phyloP scores from a whole-genome alignment of 2,797 vertebrate species.

The Muraenolepis orangiensis region DNA sequence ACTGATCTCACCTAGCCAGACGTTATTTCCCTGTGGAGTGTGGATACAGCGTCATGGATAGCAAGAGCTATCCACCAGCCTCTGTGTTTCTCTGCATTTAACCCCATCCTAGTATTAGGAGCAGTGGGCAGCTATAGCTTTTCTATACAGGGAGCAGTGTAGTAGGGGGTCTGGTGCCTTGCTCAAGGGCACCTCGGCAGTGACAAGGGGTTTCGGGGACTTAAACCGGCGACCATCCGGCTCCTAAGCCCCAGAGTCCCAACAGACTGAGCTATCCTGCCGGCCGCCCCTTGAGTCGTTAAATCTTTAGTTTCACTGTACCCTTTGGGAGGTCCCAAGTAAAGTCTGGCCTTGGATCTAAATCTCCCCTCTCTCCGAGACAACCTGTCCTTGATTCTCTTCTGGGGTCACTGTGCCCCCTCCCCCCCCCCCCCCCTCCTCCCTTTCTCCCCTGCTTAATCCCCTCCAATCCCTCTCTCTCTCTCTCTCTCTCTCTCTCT shows the following conservation, averaged over 20 bases:
- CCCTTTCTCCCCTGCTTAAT: background rate
- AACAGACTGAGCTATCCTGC: too few relatives aligned
- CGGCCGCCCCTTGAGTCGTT: too few relatives aligned
- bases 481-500: conserved; percentile 3
- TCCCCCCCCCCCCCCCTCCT: conserved; percentile 3
- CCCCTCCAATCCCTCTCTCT: too few relatives aligned
- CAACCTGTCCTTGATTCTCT: background rate
- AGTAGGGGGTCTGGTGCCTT: too few relatives aligned
- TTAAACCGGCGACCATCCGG: too few relatives aligned
- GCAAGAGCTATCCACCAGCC: background rate
- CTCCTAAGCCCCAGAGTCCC: too few relatives aligned
- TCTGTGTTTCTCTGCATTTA: too few relatives aligned
- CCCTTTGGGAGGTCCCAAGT: background rate
- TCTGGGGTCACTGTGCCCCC: background rate
- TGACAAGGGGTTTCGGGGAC: too few relatives aligned
- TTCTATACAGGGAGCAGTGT: too few relatives aligned
- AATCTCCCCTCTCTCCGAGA: background rate
- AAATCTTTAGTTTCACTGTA: background rate
- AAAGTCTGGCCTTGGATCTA: background rate
- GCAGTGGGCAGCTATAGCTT: too few relatives aligned
- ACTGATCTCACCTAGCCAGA: background rate
- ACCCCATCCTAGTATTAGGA: too few relatives aligned
- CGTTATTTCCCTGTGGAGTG: background rate
- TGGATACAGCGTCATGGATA: background rate
- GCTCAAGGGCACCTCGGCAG: too few relatives aligned